Conservation (phyloP, 2,888 invertebrate genomes). For the Vanessa cardui region DNA sequence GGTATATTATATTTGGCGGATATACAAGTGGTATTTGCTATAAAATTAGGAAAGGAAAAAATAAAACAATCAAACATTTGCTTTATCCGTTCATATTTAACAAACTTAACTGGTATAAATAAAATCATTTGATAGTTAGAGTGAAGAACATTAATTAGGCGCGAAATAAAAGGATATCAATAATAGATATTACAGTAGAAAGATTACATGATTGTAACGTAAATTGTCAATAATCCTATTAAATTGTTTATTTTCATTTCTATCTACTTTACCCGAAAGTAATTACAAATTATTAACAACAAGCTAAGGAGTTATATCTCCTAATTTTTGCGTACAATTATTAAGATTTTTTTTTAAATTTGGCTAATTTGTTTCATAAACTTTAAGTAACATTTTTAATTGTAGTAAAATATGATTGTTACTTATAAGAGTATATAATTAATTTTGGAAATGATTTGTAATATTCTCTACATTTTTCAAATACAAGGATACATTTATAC, state of each 20-base stretch:
- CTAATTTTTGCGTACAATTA: background rate
- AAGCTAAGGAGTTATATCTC: background rate
- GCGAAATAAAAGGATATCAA: slow-evolving; percentile 19
- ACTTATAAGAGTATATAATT: background rate
- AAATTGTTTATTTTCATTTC: slow-evolving; percentile 4
- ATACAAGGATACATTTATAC: too few species aligned
- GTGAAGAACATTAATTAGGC: slow-evolving; percentile 32
- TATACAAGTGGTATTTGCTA: too few species aligned
- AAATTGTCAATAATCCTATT: slow-evolving; percentile 5
- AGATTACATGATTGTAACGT: slow-evolving; percentile 27
- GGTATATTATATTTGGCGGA: too few species aligned
- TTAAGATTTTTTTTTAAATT: background rate
- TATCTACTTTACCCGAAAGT: slow-evolving; percentile 9
- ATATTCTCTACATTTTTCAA: too few species aligned
- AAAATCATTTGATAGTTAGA: slow-evolving; percentile 38
- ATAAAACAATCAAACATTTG: slow-evolving; percentile 38
- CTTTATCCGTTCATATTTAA: slow-evolving; percentile 43
- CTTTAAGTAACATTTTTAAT: background rate
- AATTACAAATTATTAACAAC: slow-evolving; percentile 5
- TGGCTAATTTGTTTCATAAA: background rate
- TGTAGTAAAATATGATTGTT: background rate
- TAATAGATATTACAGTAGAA: slow-evolving; percentile 20
- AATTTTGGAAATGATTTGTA: background rate
- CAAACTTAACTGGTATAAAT: slow-evolving; percentile 40
- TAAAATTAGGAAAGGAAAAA: slow-evolving; percentile 5